Evolutionary conservation across 2,888 invertebrate species (phyloP), one percentile per base, ranked within the genome.

Genomic region (Ophion slaviceki): DNA sequence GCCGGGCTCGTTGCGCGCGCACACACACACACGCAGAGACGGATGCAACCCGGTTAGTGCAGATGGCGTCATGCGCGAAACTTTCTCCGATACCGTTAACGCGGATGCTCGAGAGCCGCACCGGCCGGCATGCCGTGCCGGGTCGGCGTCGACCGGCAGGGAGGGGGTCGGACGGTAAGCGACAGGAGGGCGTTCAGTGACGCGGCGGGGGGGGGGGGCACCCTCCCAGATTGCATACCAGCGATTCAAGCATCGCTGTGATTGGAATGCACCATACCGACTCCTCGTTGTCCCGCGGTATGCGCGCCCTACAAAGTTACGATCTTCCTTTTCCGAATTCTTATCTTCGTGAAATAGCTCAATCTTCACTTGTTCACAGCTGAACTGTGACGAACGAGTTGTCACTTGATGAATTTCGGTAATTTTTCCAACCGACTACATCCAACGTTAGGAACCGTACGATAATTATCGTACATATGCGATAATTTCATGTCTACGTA

Each of bases 21-120:
- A 14, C 53, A 14, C 53, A 14, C 53, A 14, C 53, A 14, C 53
- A 53, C 53, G 59, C n/a, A 32, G 53, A 72, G 70, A 53, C 79
- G 82, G 71, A 85, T 80, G 77, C 80, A 85, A 71, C 71, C 67
- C 72, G 80, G 82, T 76, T 82, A 77, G 67, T 70, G 80, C 80
- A 83, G 86, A 86, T 86, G 82, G 86, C 86, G 82, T 86, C 80
- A 86, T 86, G 80, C 82, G 82, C 82, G 80, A 83, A 86, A 86
- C 86, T 86, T 86, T 86, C 86, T 83, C 86, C 86, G 82, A 86
- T 86, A 86, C 86, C 86, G 86, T 86, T 86, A 86, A 80, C 86
- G 86, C 82, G 59, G 68, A 83, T 80, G 68, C 72, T 72, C 61
- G 68, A 83, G 81, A 85, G 85, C 74, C 40, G 68, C 67, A 80